A percentile compares a stretch with the other conserved stretches of the same genome.
Evolutionary conservation across 2,888 invertebrate species (phyloP).

Genomic region (Teinopalpus imperialis): DNA sequence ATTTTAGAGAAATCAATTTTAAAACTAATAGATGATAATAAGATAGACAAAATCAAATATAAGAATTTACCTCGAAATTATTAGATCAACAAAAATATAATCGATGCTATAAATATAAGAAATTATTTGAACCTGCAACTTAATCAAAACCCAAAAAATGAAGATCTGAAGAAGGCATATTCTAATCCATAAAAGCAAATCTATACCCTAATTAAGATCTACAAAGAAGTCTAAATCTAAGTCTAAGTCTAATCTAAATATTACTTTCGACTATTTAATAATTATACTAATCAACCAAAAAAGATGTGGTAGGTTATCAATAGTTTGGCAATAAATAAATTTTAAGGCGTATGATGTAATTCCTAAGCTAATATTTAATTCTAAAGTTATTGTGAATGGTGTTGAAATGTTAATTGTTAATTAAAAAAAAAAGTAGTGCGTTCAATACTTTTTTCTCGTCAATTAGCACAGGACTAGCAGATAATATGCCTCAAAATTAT

Average conservation of each 20-base stretch:
- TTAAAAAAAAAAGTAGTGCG: no score
- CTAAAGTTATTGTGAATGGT: no score
- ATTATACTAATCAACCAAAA: not conserved
- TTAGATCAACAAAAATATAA: constrained; percentile 31
- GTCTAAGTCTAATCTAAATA: no score
- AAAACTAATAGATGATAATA: not conserved
- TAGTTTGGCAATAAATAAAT: not conserved
- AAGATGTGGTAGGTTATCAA: not conserved
- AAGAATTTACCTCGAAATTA: constrained; percentile 20
- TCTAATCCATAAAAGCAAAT: not conserved
- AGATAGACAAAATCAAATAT: constrained; percentile 17
- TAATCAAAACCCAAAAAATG: constrained; percentile 15
- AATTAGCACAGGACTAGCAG: no score
- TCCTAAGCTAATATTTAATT: no score
- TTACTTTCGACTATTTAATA: not conserved
- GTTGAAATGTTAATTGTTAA: no score
- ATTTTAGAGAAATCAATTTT: not conserved
- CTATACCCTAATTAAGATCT: not conserved
- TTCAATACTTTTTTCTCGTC: no score
- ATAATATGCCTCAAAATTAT: no score
- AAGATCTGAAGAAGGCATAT: not conserved
- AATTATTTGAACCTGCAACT: constrained; percentile 25
- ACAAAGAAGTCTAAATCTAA: no score
- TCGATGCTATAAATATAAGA: constrained; percentile 25
- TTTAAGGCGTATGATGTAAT: no score